These are phyloP conservation scores for Buphagus erythrorhynchus DNA, from an alignment of 2,797 vertebrate species.

Conservation along the genomic window DNA sequence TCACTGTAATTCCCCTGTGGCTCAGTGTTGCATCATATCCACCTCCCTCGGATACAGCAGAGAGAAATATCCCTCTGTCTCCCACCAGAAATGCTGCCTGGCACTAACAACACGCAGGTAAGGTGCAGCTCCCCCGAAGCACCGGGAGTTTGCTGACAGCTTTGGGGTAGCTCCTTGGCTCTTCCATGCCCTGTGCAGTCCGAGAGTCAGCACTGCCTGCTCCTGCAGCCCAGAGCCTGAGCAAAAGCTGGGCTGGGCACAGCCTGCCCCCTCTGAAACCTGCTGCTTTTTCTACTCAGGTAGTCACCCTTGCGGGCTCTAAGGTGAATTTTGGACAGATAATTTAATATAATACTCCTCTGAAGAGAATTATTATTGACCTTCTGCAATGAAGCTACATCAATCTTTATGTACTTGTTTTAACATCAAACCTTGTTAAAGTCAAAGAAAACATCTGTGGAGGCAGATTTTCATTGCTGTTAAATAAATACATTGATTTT, in stretches of 20 bases:
- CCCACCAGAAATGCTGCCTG: background rate
- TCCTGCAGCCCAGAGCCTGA: background rate
- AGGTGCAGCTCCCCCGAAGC: background rate
- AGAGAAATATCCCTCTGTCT: background rate
- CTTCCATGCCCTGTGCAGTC: background rate
- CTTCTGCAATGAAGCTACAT: background rate
- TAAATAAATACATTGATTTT: background rate
- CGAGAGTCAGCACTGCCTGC: background rate
- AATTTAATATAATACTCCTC: conserved; percentile 21
- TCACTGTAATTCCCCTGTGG: background rate
- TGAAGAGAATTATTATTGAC: conserved; percentile 28
- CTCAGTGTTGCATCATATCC: fast-evolving
- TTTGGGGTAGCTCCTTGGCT: background rate
- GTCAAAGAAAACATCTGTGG: background rate
- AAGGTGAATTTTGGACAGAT: conserved; percentile 32
- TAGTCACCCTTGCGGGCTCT: background rate
- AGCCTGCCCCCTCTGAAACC: background rate
- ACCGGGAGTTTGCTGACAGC: fast-evolving
- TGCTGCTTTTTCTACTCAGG: background rate
- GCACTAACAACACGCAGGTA: background rate
- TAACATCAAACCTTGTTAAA: background rate
- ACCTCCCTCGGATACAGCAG: background rate
- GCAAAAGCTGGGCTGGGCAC: background rate
- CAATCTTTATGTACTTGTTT: conserved; percentile 1
- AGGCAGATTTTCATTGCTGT: background rate